These are phyloP conservation scores for Diaphora mendica DNA, from an alignment of 2,888 invertebrate genomes.

Conservation along the genomic window DNA sequence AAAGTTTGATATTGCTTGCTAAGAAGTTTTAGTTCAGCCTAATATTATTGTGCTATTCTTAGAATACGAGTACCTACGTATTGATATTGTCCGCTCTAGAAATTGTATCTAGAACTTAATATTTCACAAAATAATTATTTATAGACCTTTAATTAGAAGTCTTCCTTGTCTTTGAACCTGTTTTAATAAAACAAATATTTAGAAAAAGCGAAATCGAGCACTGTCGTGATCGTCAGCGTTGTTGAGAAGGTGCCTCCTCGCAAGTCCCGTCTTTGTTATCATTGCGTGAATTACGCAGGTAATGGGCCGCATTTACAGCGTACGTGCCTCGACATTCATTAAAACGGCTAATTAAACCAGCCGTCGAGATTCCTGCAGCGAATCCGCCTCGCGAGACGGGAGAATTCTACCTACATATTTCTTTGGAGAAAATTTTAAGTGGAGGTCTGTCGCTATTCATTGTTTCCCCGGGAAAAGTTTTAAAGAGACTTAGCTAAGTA, in stretches of 20 bases:
- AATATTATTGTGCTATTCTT: neutral
- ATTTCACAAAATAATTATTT: neutral
- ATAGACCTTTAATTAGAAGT: constrained; percentile 14
- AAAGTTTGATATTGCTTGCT: neutral
- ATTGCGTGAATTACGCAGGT: constrained; percentile 81
- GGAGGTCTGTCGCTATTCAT: constrained; percentile 56
- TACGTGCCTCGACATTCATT: constrained; percentile 84
- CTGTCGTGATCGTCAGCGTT: constrained; percentile 45
- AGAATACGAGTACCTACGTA: neutral
- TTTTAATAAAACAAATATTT: constrained; percentile 34
- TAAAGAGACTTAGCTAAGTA: constrained; percentile 56
- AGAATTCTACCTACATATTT: constrained; percentile 69
- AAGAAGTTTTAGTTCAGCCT: neutral
- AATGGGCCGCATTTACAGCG: constrained; percentile 81
- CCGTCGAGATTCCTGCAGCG: constrained; percentile 72
- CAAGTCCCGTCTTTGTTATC: constrained; percentile 71
- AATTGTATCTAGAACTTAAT: neutral
- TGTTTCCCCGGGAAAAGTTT: constrained; percentile 53
- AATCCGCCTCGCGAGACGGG: constrained; percentile 65
- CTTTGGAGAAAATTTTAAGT: constrained; percentile 65
- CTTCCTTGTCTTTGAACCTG: constrained; percentile 15
- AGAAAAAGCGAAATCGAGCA: constrained; percentile 39
- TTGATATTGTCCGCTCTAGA: neutral
- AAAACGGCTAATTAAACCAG: constrained; percentile 81
- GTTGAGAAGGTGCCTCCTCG: constrained; percentile 39